Evolutionary conservation across 2,113 vertebrate species (phyloP), one percentile per base, ranked within the genome.

Genomic region (Salminus brasiliensis): DNA sequence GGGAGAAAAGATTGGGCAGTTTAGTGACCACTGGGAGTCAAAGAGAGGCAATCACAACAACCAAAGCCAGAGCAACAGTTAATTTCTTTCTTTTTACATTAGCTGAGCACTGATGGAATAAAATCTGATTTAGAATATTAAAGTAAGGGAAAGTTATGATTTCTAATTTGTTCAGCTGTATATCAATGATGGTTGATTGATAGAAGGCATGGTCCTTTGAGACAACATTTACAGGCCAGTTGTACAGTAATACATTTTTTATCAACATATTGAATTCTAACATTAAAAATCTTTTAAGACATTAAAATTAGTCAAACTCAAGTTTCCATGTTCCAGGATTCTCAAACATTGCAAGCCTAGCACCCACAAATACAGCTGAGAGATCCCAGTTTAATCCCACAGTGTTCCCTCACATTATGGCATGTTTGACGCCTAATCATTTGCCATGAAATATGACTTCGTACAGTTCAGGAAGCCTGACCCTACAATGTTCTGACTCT

Each of bases 1-100:
- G 78, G 79, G 63, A 55, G 71, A 73, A 82, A 47, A 74, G 36
- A 74, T 71, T 79, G 66, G 81, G 57, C 69, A 59, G 70, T 81
- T 82, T 62, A 81, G 77, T 76, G 70, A 57, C 71, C 43, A 72
- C 55, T 63, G 60, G 39, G 76, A 52, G 63, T 76, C 43, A 73
- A 36, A 72, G 59, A 83, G 23, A 77, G 71, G 21, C 59, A 55
- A 21, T 59, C 62, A 74, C 47, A 34, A 57, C 11, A 39, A 43
- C 23, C 45, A 74, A 57, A 68, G 21, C 13, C 65, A 41, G 62
- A 83, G 53, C n/a, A 74, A 52, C 25, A 68, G 5, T 49, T 45
- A n/a, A n/a, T n/a, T 12, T 0, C 18, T 18, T 39, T 69, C 41
- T 18, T 30, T 4, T 69, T 23, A 63, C 41, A 49, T 57, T 70